These are phyloP conservation scores for Drosophila anomelani DNA, from an alignment of 2,888 invertebrate species.

Conservation along the genomic window DNA sequence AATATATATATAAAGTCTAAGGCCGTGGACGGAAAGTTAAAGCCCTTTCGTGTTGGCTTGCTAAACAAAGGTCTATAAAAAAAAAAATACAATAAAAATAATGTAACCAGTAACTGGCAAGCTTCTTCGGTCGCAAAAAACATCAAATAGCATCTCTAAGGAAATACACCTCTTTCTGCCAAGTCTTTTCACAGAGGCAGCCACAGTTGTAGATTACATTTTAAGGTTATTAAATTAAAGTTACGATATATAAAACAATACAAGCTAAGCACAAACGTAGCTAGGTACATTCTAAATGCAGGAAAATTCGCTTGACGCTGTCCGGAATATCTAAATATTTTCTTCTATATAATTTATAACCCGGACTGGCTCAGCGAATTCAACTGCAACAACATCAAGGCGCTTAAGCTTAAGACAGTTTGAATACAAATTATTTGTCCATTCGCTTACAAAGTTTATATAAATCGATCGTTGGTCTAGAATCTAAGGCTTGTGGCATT, in stretches of 20 bases:
- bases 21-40: conserved; percentile 66
- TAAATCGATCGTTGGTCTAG: conserved; percentile 25
- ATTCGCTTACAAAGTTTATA: conserved; percentile 26
- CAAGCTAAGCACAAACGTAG: conserved; percentile 32
- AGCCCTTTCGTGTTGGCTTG: conserved; percentile 49
- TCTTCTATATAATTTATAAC: background rate
- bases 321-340: background rate
- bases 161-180: conserved; percentile 19
- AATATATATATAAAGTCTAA: conserved; percentile 14
- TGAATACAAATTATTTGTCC: conserved; percentile 29
- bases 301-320: background rate
- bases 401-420: conserved; percentile 31
- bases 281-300: conserved; percentile 23
- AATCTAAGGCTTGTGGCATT: conserved; percentile 40
- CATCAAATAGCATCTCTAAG: conserved; percentile 26
- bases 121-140: conserved; percentile 11
- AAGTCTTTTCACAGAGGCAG: conserved; percentile 16
- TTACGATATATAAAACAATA: conserved; percentile 21
- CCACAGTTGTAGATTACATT: conserved; percentile 15
- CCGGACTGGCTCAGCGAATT: background rate
- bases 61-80: conserved; percentile 13
- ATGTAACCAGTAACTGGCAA: conserved; percentile 26
- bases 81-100: background rate
- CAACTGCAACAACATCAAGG: conserved; percentile 20
- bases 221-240: conserved; percentile 18